Evolutionary conservation across 2,888 invertebrate genomes (phyloP).

Genomic region (Toxonevra muliebris): DNA sequence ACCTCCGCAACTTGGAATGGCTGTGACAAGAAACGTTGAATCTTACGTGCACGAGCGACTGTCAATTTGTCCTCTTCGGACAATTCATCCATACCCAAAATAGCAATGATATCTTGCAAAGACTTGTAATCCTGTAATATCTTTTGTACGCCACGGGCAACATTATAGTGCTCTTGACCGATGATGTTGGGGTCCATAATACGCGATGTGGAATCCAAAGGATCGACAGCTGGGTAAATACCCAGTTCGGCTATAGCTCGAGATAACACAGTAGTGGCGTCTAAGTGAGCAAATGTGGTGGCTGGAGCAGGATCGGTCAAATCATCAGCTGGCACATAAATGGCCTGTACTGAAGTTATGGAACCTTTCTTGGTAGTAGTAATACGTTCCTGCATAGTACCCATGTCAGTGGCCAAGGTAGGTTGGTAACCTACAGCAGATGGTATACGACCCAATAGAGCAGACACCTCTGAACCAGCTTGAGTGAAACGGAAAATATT

Average conservation of each 20-base stretch:
- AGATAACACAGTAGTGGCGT: slow-evolving; percentile 92
- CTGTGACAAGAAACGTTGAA: slow-evolving; percentile 92
- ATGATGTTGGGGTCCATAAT: slow-evolving; percentile 93
- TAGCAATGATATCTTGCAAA: slow-evolving; percentile 89
- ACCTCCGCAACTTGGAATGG: slow-evolving; percentile 93
- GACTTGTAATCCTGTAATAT: slow-evolving; percentile 85
- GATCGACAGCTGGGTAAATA: slow-evolving; percentile 94
- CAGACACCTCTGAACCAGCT: slow-evolving; percentile 88
- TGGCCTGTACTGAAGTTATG: slow-evolving; percentile 93
- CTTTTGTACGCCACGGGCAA: slow-evolving; percentile 90
- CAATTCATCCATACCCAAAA: slow-evolving; percentile 92
- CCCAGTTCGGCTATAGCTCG: slow-evolving; percentile 92
- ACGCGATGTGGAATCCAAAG: slow-evolving; percentile 91
- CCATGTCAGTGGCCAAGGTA: slow-evolving; percentile 95
- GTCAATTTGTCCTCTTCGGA: slow-evolving; percentile 94
- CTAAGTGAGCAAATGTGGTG: slow-evolving; percentile 94
- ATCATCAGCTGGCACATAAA: slow-evolving; percentile 94
- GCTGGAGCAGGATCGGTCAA: slow-evolving; percentile 95
- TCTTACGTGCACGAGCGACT: slow-evolving; percentile 92
- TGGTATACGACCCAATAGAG: slow-evolving; percentile 92
- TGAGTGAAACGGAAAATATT: slow-evolving; percentile 95
- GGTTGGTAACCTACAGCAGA: slow-evolving; percentile 95
- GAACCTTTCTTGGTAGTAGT: slow-evolving; percentile 94
- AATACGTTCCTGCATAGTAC: slow-evolving; percentile 94
- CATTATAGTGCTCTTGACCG: slow-evolving; percentile 85